Base-by-base conservation (phyloP, 2,113 vertebrate genomes). In the Sterrhoptilus dennistouni region DNA sequence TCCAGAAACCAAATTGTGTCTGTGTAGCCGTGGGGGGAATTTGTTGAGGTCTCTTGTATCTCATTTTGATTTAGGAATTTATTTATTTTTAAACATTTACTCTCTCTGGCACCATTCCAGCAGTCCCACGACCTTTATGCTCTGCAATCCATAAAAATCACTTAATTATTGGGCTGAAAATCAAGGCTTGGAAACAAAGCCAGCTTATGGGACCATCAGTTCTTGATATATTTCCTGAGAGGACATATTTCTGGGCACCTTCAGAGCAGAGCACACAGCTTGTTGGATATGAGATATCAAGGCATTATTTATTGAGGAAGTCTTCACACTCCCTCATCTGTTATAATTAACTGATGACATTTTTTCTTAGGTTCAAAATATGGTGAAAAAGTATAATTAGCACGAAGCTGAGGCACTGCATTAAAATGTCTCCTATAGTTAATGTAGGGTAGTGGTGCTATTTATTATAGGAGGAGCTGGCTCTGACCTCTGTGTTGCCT, bases 351-450 rank as follows among this genome's bases (percentile, higher is more conserved):
- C 92, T 94, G 89, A 94, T 90, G 86, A 90, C 83, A 94, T 91
- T 91, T 94, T 94, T 96, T 97, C 90, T 90, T 94, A 93, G 93
- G 95, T 94, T 97, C 95, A 96, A 96, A 96, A 94, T 96, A 95
- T 84, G 88, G 95, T 93, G 94, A 96, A 97, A 95, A 97, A 94
- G 96, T 96, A 92, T 97, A 96, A 96, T 97, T 96, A 97, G 95
- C 96, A 96, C 64, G 29, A 94, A 96, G 90, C 94, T 18, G 24
- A 95, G 92, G 83, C 95, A 96, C 92, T 94, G 95, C 96, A 95
- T 97, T 94, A 96, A 97, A 96, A 94, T 96, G 96, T 93, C 93
- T 96, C 90, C 94, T 96, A 95, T 94, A 94, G 95, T 92, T 96
- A 94, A 96, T 96, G 94, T 92, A 93, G 91, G 85, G 64, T 93